Evolutionary conservation across 1,140 invertebrate species (phyloP).

Genomic region (Platyura marginata): DNA sequence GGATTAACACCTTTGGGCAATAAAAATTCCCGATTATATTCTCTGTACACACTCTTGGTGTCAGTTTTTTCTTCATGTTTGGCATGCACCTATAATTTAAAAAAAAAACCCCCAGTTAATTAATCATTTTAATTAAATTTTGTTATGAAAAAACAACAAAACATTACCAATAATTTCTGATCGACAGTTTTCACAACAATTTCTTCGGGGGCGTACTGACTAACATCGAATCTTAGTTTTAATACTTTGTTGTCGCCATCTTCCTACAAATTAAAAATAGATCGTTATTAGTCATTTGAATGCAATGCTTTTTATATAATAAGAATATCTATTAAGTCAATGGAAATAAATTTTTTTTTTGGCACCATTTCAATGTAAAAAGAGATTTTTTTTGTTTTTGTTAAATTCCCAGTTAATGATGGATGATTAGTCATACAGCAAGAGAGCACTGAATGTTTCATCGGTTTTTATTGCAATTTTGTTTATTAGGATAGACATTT

Average conservation of each 20-base stretch:
- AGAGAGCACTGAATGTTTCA: neutral
- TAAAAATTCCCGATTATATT: conserved; percentile 91
- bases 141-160: neutral
- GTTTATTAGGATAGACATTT: too few relatives aligned
- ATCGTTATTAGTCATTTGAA: neutral
- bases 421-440: too few relatives aligned
- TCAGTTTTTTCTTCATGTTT: conserved; percentile 93
- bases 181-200: conserved; percentile 93
- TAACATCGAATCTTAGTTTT: conserved; percentile 85
- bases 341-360: neutral
- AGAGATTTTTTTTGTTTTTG: neutral
- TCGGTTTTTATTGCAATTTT: neutral
- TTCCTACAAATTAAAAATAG: conserved; percentile 31
- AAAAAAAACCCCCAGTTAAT: too few relatives aligned
- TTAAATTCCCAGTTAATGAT: too few relatives aligned
- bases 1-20: conserved; percentile 85
- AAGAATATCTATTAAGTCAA: too few relatives aligned
- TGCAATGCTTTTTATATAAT: too few relatives aligned
- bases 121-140: neutral
- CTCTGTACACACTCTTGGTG: conserved; percentile 83
- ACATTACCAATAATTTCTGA: conserved; percentile 83
- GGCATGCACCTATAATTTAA: conserved; percentile 65
- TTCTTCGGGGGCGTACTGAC: conserved; percentile 85
- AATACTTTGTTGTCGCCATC: conserved; percentile 77
- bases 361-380: neutral